Evolutionary conservation across 2,113 vertebrate species (phyloP), one percentile per base, ranked within the genome.

Genomic region (Myiagra hebetior): DNA sequence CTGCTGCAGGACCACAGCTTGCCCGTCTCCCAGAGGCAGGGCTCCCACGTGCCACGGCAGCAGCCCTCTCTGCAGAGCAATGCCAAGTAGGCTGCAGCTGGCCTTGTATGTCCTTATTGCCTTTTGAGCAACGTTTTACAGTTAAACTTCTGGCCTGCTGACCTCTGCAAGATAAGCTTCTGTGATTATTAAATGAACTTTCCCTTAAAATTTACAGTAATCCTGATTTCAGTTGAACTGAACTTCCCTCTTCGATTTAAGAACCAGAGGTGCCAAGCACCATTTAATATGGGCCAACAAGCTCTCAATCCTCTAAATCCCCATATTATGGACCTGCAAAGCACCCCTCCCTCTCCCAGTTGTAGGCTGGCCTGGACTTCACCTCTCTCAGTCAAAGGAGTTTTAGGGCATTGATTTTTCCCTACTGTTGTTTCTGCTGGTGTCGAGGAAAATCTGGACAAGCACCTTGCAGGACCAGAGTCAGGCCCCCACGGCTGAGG

Each of bases 71-170:
- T 10, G 62, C 67, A 60, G 27, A 63, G 72, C 21, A 1, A 19
- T 12, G 83, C 73, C 47, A 70, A 80, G 50, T 42, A 49, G 50
- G 55, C 50, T 60, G 64, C 49, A 78, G 56, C 49, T 73, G 52
- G 39, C 47, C 20, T 35, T 17, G 8, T 24, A 33, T 7, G 73
- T 28, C 64, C 35, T 57, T 4, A 9, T 11, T 67, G 64, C 64
- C 60, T 86, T 75, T 83, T 64, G 22, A 85, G 85, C 92, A 87
- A 94, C 24, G 72, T 80, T 93, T 74, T 80, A 83, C 41, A 73
- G 57, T 47, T 72, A 28, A 94, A 84, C 79, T 76, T 60, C 82
- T 95, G 93, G 44, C 95, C 81, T 94, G 92, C 56, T 92, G 67
- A 55, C 23, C 81, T 93, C 63, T 67, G 53, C 52, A 35, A 91